Conservation (phyloP, 2,888 invertebrate genomes). For the Thera obeliscata region DNA sequence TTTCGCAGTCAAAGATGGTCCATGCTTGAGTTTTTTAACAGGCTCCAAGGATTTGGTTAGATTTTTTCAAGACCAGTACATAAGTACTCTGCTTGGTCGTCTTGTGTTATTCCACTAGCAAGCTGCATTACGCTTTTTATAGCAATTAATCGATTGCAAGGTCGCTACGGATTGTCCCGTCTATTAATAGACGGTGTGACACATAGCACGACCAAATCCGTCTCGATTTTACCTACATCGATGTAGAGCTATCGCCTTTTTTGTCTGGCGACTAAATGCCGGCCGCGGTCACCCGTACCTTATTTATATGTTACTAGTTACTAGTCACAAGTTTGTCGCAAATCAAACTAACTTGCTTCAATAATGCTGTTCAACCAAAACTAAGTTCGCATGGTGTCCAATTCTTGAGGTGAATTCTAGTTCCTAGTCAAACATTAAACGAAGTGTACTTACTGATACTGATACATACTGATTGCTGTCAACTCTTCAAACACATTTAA, state of each 20-base stretch:
- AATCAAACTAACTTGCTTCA: not conserved
- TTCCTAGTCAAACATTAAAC: no score
- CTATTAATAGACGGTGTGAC: constrained; percentile 47
- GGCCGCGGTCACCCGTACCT: constrained; percentile 59
- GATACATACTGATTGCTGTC: no score
- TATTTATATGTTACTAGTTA: constrained; percentile 53
- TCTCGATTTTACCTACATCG: constrained; percentile 50
- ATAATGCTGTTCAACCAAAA: not conserved
- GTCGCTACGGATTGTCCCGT: constrained; percentile 46
- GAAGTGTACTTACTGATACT: no score
- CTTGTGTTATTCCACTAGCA: constrained; percentile 16
- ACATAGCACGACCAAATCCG: constrained; percentile 59
- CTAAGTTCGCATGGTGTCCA: no score
- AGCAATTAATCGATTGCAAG: constrained; percentile 64
- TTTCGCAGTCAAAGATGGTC: no score
- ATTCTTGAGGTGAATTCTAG: no score
- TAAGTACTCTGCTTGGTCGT: no score
- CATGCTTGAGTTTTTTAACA: not conserved
- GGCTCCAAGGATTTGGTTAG: not conserved
- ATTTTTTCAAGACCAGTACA: not conserved
- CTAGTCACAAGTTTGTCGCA: not conserved
- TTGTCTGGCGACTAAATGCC: constrained; percentile 58
- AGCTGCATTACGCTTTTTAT: constrained; percentile 46
- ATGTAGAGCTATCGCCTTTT: constrained; percentile 58
- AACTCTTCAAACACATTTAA: no score